Conservation (phyloP, 2,888 invertebrate genomes). For the Halocaridina rubra region DNA sequence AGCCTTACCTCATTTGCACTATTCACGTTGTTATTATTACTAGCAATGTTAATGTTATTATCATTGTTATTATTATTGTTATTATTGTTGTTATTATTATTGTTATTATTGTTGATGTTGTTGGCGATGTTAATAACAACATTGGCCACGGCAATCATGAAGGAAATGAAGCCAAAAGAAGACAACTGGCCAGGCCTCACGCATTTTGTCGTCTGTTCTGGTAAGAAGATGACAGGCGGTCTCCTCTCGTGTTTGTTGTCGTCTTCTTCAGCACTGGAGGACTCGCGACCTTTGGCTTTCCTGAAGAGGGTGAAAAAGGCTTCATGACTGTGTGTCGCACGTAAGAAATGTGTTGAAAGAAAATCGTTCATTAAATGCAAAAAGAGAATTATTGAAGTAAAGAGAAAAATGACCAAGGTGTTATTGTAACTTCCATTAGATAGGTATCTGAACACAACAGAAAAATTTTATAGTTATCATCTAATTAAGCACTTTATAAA, state of each 20-base stretch:
- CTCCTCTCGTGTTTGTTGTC: background rate
- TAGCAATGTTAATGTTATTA: constrained; percentile 44
- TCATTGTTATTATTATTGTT: constrained; percentile 52
- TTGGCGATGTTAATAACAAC: constrained; percentile 46
- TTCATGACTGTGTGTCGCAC: too few species aligned
- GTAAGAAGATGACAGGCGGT: constrained; percentile 31
- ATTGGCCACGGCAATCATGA: constrained; percentile 44
- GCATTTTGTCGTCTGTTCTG: constrained; percentile 22
- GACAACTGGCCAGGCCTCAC: constrained; percentile 29
- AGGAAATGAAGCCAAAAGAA: constrained; percentile 48
- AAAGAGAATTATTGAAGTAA: too few species aligned
- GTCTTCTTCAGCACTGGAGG: background rate
- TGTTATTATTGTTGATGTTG: constrained; percentile 57
- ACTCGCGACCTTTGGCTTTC: background rate
- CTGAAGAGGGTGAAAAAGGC: background rate
- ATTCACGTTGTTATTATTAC: constrained; percentile 51
- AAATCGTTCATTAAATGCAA: too few species aligned
- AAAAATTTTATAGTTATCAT: too few species aligned
- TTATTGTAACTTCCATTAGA: too few species aligned
- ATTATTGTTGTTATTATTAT: constrained; percentile 55
- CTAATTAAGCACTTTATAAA: too few species aligned
- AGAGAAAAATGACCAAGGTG: too few species aligned
- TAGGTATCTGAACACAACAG: too few species aligned
- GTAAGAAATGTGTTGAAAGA: too few species aligned
- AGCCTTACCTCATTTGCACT: constrained; percentile 25